A percentile compares a stretch with the other conserved stretches of the same genome.
These are phyloP conservation scores for Oxyteleia sp. DNA, from an alignment of 2,888 invertebrate genomes.

Conservation along the genomic window DNA sequence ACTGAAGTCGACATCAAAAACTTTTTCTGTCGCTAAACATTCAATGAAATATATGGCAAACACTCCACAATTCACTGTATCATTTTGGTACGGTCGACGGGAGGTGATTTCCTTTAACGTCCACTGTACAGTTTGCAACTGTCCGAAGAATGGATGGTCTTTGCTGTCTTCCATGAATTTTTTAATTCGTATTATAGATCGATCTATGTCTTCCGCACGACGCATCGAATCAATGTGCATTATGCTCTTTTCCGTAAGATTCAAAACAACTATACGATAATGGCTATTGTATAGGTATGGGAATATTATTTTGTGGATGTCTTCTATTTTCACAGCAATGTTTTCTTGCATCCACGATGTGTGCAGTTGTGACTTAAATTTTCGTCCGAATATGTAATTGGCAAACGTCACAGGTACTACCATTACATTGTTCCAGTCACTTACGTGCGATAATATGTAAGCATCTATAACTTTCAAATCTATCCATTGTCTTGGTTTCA, in stretches of 20 bases:
- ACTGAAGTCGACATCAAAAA: not conserved
- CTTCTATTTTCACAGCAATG: not conserved
- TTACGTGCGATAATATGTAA: not conserved
- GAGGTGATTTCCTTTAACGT: not conserved
- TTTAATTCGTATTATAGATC: not conserved
- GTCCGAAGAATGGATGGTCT: constrained; percentile 6
- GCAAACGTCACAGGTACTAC: constrained; percentile 7
- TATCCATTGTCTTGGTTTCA: not conserved
- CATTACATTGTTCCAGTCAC: not conserved
- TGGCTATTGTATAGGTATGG: constrained; percentile 26
- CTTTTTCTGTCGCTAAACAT: constrained; percentile 8
- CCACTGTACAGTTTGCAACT: not conserved
- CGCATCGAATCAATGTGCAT: constrained; percentile 28
- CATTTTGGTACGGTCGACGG: constrained; percentile 11
- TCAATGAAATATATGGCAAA: constrained; percentile 11
- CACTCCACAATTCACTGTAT: constrained; percentile 16
- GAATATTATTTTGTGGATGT: constrained; percentile 15
- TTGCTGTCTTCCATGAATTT: not conserved
- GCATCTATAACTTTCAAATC: constrained; percentile 16
- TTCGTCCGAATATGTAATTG: not conserved
- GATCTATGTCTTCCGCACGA: not conserved
- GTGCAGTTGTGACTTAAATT: not conserved
- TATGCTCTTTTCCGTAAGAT: not conserved
- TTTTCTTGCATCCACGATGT: not conserved
- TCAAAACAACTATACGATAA: not conserved